Base-by-base conservation (phyloP, 2,888 invertebrate genomes). In the Nomada ruficornis region DNA sequence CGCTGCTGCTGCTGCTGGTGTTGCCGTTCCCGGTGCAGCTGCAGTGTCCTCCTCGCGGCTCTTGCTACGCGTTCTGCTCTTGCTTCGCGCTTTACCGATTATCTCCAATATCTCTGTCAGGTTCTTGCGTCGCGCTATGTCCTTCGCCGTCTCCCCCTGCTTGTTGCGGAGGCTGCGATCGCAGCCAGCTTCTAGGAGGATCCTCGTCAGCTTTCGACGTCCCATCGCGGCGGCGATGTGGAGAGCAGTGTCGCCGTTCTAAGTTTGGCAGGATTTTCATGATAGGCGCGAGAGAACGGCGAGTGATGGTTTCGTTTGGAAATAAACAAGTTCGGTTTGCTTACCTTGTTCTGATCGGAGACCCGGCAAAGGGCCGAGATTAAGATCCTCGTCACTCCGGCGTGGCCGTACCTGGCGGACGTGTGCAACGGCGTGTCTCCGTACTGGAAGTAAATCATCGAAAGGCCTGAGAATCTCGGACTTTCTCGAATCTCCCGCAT, bases 181-280 rank as follows among this genome's bases (percentile, higher is more conserved):
- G 91, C 98, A 97, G 74, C 97, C 97, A 0, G 98, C 97, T 93
- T 98, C 98, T 47, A 98, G 95, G 26, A 99, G 95, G 86, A 99
- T 98, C 90, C 98, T 95, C 13, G 98, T 98, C 80, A 99, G 95
- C 94, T 99, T 99, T 72, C 98, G 94, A 29, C 98, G 95, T 9
- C 98, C 98, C 97, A 99, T 98, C 1, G 98, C 98, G 11, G 98
- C 97, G 0, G 98, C 97, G 89, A 99, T 98, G 94, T 99, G 99
- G 18, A 99, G 94, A 0, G 98, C 97, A 0, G 98, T 98, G 94
- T 99, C 99, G 0, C 98, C 98, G 94, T 99, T 99, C 95, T 95
- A 85, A 42, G 73, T 18, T 57, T 20, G 23, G 60, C 57, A 26
- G 36, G 36, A 57, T 42, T 36, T 57, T 71, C 67, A 60, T 50